Evolutionary conservation across 2,888 invertebrate species (phyloP).

Genomic region (Campoplex capitator): DNA sequence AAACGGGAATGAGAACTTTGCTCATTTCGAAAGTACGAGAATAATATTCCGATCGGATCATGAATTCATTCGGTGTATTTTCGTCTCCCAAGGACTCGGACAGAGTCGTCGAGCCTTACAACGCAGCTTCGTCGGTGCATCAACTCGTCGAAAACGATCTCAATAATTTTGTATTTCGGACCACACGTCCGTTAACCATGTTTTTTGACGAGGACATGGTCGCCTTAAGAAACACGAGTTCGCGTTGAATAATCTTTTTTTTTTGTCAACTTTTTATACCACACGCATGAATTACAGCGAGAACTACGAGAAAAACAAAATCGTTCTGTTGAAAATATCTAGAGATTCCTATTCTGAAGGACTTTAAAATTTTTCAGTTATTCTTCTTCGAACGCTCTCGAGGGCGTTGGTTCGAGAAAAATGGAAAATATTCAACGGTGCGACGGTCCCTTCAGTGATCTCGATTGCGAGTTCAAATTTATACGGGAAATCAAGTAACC

Average conservation of each 20-base stretch:
- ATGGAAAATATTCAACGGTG: constrained; percentile 18
- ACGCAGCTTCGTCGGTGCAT: constrained; percentile 95
- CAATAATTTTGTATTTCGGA: constrained; percentile 93
- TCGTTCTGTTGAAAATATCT: constrained; percentile 55
- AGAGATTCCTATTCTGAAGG: constrained; percentile 50
- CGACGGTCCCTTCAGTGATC: constrained; percentile 32
- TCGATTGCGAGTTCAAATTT: constrained; percentile 8
- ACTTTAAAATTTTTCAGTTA: not conserved
- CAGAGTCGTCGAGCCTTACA: constrained; percentile 97
- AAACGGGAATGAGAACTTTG: constrained; percentile 89
- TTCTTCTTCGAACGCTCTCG: not conserved
- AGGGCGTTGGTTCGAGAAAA: not conserved
- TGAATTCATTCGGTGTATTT: constrained; percentile 89
- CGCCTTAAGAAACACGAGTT: constrained; percentile 22
- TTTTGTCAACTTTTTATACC: constrained; percentile 27
- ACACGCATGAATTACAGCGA: constrained; percentile 55
- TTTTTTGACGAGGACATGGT: constrained; percentile 18
- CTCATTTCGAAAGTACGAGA: constrained; percentile 88
- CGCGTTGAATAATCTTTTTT: constrained; percentile 16
- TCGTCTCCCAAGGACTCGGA: constrained; percentile 95
- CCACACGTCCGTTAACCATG: no score
- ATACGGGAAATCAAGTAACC: not conserved
- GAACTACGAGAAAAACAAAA: constrained; percentile 55
- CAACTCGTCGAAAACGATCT: constrained; percentile 96
- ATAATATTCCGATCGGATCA: constrained; percentile 89